These are phyloP conservation scores for Tortricodes alternella DNA, from an alignment of 2,888 invertebrate genomes.

Conservation along the genomic window DNA sequence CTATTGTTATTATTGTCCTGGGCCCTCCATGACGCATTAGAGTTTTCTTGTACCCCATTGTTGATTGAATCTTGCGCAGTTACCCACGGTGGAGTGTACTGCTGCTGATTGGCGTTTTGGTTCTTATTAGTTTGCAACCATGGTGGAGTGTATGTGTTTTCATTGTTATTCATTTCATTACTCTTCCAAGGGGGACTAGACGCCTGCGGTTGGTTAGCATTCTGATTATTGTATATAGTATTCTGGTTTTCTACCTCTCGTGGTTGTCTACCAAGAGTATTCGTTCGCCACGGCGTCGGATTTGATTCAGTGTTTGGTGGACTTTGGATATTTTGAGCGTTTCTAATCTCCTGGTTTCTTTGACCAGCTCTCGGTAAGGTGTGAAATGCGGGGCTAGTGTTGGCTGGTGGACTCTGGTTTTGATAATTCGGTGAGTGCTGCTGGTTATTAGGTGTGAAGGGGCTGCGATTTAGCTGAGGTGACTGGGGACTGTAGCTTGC, in stretches of 20 bases:
- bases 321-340: slow-evolving; percentile 44
- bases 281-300: slow-evolving; percentile 68
- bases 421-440: slow-evolving; percentile 54
- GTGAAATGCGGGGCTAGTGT: slow-evolving; percentile 57
- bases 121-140: slow-evolving; percentile 64
- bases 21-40: slow-evolving; percentile 54
- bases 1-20: slow-evolving; percentile 48
- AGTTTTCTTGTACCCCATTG: slow-evolving; percentile 57
- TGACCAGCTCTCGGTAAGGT: slow-evolving; percentile 67
- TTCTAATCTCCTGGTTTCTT: slow-evolving; percentile 56
- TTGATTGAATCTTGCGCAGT: slow-evolving; percentile 58
- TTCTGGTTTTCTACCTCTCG: slow-evolving; percentile 56
- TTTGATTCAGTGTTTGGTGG: slow-evolving; percentile 44
- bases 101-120: slow-evolving; percentile 47
- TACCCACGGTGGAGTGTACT: slow-evolving; percentile 62
- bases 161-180: slow-evolving; percentile 61
- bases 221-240: slow-evolving; percentile 50
- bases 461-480: slow-evolving; percentile 54
- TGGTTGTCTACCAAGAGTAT: slow-evolving; percentile 63
- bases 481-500: slow-evolving; percentile 52
- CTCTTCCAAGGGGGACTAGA: slow-evolving; percentile 66
- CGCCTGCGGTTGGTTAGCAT: slow-evolving; percentile 52
- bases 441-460: slow-evolving; percentile 56
- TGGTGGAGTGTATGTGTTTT: slow-evolving; percentile 53
- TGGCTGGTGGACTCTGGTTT: slow-evolving; percentile 53